Evolutionary conservation across 2,797 vertebrate genomes (phyloP), one percentile per base, ranked within the genome.

Genomic region (Nyctalus aviator): DNA sequence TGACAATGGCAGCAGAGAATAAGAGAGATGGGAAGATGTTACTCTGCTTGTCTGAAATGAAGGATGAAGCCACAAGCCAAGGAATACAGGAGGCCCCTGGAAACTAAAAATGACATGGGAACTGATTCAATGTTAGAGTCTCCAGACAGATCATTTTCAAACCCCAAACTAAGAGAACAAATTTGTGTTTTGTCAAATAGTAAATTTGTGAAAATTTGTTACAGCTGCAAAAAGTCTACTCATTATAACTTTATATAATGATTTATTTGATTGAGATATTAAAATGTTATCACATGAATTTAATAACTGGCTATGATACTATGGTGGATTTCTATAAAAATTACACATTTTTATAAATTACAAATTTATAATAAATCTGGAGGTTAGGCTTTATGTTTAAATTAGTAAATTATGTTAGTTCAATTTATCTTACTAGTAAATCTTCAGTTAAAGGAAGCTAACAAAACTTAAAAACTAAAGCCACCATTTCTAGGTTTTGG

Each of bases 251-350:
- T 83, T 83, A 48, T 75, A 30, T 48, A 69, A 57, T 88, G 25
- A 30, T n/a, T 68, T 37, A 46, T n/a, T 32, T 25, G 25, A 69
- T 4, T 46, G 20, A 68, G 5, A 48, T 83, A 75, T 13, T 88
- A 93, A 93, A 53, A 93, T 76, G 20, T 75, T 12, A 83, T 69
- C 69, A 75, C 59, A 53, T 68, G 59, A 83, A 75, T 88, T 82
- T 13, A 46, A 75, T 48, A 93, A 37, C 18, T 20, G 14, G 50
- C 18, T 32, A 32, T 53, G 18, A 41, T 37, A 68, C 14, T 46
- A 66, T n/a, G 18, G 57, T 37, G 27, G 6, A 30, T 76, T 82
- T 48, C 46, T 48, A 4, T 48, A 48, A 48, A 48, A 48, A 48
- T 48, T 48, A 13, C 46, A 48, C 13, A 48, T 48, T 3, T 48